Conservation (phyloP, 2,797 vertebrate genomes). For the Gymnoscopelus microlampas region DNA sequence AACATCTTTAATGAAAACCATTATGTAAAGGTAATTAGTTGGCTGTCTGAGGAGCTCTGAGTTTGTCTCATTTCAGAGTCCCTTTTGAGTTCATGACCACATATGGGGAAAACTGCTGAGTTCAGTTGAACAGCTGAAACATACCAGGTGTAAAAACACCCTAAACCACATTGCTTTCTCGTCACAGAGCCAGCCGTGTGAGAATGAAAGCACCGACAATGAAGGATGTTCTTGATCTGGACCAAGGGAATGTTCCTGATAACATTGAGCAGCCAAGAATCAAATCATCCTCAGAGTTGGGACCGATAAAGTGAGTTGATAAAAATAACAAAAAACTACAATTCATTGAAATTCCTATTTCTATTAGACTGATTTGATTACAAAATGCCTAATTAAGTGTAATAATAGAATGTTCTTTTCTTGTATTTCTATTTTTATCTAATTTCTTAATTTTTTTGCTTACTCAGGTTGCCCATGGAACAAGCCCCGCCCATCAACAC, state of each 20-base stretch:
- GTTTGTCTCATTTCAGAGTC: no score
- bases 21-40: no score
- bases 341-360: no score
- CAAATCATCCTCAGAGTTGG: slow-evolving; percentile 46
- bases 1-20: no score
- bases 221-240: slow-evolving; percentile 80
- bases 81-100: no score
- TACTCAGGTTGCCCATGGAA: no score
- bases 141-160: background rate
- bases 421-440: background rate
- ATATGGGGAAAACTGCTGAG: background rate
- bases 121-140: background rate
- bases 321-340: no score
- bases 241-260: slow-evolving; percentile 54
- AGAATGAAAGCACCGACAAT: slow-evolving; percentile 85
- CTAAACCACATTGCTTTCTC: slow-evolving; percentile 8
- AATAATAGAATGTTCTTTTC: no score
- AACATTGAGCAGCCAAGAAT: slow-evolving; percentile 49
- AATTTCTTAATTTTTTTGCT: background rate
- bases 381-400: background rate
- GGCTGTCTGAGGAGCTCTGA: no score
- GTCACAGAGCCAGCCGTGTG: slow-evolving; percentile 77
- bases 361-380: background rate
- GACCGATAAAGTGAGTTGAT: slow-evolving; percentile 56
- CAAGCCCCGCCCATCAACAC: no score